Conservation (phyloP, 2,888 invertebrate species). For the Nymphalis polychloros region DNA sequence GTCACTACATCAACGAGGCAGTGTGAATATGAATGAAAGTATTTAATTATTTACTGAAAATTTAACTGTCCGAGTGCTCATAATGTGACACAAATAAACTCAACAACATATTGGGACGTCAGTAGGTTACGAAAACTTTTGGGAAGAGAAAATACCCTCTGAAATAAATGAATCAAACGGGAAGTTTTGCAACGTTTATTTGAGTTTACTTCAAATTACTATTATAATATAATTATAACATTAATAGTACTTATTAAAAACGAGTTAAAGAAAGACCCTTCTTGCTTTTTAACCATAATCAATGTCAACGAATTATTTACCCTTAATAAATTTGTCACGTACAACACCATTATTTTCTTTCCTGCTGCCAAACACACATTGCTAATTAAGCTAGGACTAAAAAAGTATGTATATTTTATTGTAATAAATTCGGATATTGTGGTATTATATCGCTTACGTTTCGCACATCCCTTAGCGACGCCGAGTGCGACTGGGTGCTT, state of each 20-base stretch:
- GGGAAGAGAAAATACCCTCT: not conserved
- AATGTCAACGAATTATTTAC: too few relatives aligned
- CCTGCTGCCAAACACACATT: too few relatives aligned
- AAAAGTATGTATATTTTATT: too few relatives aligned
- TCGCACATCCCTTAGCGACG: conserved; percentile 89
- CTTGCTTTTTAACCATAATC: too few relatives aligned
- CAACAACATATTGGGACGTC: not conserved
- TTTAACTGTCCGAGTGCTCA: not conserved
- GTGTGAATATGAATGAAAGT: not conserved
- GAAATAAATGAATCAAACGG: not conserved
- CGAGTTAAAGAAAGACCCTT: too few relatives aligned
- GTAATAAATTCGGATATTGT: not conserved
- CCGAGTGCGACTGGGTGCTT: conserved; percentile 91
- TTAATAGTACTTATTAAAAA: not conserved
- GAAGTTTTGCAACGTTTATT: not conserved
- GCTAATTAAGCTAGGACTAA: too few relatives aligned
- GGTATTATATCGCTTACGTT: conserved; percentile 83
- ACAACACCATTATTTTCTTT: too few relatives aligned
- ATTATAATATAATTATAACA: not conserved
- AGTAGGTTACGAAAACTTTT: not conserved
- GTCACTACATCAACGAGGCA: not conserved
- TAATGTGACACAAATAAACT: conserved; percentile 3
- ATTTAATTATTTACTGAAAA: not conserved
- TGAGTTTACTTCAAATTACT: not conserved
- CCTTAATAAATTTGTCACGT: too few relatives aligned